Evolutionary conservation across 2,113 vertebrate genomes (phyloP), one percentile per base, ranked within the genome.

Genomic region (Ameiurus melas): DNA sequence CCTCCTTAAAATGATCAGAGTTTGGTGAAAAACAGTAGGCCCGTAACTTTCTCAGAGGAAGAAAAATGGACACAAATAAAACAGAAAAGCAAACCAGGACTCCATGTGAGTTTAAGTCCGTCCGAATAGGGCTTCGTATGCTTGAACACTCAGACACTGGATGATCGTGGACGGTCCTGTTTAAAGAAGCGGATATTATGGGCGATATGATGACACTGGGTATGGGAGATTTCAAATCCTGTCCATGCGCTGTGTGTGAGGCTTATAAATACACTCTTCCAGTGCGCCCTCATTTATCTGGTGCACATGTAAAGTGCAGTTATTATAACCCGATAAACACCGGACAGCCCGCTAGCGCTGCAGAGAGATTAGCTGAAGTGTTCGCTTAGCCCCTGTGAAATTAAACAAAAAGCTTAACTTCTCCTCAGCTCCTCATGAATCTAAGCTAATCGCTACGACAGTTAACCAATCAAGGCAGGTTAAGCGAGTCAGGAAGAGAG

Each of bases 371-470:
- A 87, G 60, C 16, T 73, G 62, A 84, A 80, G 39, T 43, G 57
- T 84, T 80, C 53, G 70, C 79, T 53, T 86, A 60, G 47, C 83
- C 36, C 22, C 13, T n/a, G 51, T 51, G 77, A 85, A 30, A 82
- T 68, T 77, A 62, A 87, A 90, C 25, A 89, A 88, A 47, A 83
- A 22, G 68, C 68, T 89, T 81, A 84, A 88, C 83, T 82, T 86
- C 71, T 70, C 19, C 19, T 79, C 39, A 78, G 19, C 47, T 83
- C 51, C 55, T 87, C 66, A 43, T 58, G 43, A 73, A 87, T 27
- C 25, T 51, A 25, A 87, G 55, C 8, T 58, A 47, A 87, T 73
- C 13, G 5, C 19, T 22, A n/a, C 19, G 8, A 64, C 36, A 10
- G 79, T 83, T 57, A 60, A 84, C 62, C 62, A 81, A 58, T 57